Evolutionary conservation across 2,113 vertebrate species (phyloP), one percentile per base, ranked within the genome.

Genomic region (Hymenochirus boettgeri): DNA sequence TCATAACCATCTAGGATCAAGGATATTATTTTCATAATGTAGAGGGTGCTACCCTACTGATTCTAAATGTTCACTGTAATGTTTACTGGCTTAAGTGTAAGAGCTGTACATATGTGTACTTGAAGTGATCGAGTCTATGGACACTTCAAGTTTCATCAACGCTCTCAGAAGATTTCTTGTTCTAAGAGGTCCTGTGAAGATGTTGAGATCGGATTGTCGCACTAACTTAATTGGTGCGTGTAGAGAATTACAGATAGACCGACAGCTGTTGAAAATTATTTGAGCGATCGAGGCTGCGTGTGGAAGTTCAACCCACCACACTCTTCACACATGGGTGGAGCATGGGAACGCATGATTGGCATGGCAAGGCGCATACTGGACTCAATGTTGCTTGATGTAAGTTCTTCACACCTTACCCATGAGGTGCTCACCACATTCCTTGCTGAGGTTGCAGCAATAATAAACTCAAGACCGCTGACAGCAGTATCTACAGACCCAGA

Each of bases 91-190:
- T 6, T 53, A 23, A 53, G 23, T 19, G 21, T 48, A 3, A 3
- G 8, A 19, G 46, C 7, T 19, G 46, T 13, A 53, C 11, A 53
- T 13, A 48, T n/a, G n/a, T n/a, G n/a, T n/a, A n/a, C n/a, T n/a
- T 48, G 17, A 5, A 48, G 46, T 48, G 4, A 46, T 5, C 5
- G 63, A 76, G 8, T 33, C 58, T 1, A 50, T 72, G 47, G 45
- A 71, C 24, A 29, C 55, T 2, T 70, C 69, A 11, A 77, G 59
- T 12, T 74, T 73, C 6, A 79, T 75, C 15, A 73, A 74, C 17
- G 62, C 69, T 5, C 24, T 75, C 2, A 2, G 35, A 1, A 2
- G 18, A 0, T 74, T 70, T 24, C 29, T 70, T 15, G 31, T 27
- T 3, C n/a, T 71, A 4, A 58, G 29, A 23, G 56, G 56, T 13